phyloP scores from a whole-genome alignment of 2,113 vertebrate genomes.

The Uria aalge region DNA sequence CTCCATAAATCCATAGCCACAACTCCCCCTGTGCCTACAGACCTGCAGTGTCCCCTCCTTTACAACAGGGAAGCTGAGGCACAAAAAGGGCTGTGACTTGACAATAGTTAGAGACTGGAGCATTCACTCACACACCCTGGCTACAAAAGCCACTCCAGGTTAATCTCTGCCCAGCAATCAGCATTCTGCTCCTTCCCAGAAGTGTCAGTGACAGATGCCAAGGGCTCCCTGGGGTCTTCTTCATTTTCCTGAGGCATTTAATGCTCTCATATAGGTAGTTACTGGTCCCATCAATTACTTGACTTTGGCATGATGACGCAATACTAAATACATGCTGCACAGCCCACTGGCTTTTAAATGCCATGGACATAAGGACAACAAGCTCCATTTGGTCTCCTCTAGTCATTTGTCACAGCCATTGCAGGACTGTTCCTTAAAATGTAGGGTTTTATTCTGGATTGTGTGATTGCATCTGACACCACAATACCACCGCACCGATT shows the following conservation, averaged over 20 bases:
- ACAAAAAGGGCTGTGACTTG: neutral
- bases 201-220: neutral
- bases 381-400: neutral
- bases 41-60: neutral
- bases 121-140: accelerated
- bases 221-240: neutral
- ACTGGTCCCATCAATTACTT: neutral
- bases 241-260: neutral
- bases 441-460: neutral
- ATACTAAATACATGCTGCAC: neutral
- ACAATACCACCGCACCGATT: accelerated
- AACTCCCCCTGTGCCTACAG: neutral
- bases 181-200: neutral
- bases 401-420: neutral
- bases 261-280: neutral
- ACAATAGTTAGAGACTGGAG: neutral
- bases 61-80: neutral
- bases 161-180: neutral
- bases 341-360: neutral
- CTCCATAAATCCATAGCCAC: neutral
- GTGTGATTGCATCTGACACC: neutral
- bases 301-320: neutral
- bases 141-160: neutral
- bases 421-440: neutral
- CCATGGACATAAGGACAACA: neutral